These are phyloP conservation scores for Nasua narica DNA, from an alignment of 2,797 vertebrate genomes.

Conservation along the genomic window DNA sequence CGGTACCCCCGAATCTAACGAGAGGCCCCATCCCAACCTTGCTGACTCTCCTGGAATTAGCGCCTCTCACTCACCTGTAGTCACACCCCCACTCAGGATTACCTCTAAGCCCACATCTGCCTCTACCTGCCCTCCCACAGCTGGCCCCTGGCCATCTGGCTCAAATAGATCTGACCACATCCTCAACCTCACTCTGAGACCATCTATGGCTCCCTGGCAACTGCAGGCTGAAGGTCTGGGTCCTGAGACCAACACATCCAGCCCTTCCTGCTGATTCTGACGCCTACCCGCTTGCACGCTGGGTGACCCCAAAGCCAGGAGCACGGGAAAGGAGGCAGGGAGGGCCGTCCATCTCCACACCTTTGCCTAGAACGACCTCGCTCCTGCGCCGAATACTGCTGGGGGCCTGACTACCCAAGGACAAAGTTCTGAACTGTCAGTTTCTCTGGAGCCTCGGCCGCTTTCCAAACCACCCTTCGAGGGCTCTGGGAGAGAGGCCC, in stretches of 20 bases:
- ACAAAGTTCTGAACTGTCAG: neutral
- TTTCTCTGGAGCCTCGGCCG: neutral
- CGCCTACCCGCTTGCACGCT: neutral
- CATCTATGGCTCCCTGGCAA: neutral
- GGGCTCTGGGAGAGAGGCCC: neutral
- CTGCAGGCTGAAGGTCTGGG: neutral
- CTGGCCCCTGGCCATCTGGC: neutral
- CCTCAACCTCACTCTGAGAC: neutral
- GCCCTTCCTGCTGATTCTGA: neutral
- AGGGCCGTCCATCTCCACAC: no score
- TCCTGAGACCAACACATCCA: neutral
- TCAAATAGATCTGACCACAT: neutral
- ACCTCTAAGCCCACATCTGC: neutral
- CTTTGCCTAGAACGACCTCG: neutral
- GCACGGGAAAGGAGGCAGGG: neutral
- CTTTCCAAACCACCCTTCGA: neutral
- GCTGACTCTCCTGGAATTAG: accelerated
- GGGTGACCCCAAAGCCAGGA: neutral
- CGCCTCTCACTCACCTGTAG: neutral
- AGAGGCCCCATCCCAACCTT: neutral
- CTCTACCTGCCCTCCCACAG: neutral
- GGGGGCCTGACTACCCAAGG: neutral
- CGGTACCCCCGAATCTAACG: accelerated
- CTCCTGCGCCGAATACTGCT: accelerated
- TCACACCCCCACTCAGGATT: no score